Base-by-base conservation (phyloP, 2,888 invertebrate species). In the Andricus curvator region DNA sequence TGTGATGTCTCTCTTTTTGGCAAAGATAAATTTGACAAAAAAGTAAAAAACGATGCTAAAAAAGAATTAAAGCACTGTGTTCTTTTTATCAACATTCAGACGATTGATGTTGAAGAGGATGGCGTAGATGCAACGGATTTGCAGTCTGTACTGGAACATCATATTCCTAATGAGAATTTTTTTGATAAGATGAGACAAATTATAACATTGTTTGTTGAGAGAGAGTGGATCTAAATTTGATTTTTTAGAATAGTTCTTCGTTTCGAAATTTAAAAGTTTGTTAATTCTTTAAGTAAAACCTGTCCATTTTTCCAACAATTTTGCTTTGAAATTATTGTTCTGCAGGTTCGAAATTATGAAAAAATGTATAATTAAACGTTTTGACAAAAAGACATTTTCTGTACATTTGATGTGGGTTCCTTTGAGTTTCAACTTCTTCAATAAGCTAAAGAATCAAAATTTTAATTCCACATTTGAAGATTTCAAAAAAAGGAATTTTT, bases 1-100 rank as follows among this genome's bases (percentile, higher is more conserved):
- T 93, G 93, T 78, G 86, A 92, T 90, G 90, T 81, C 80, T 88
- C 79, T 11, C 79, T 48, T 0, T 92, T 88, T 65, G 79, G 84
- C 0, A 87, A 87, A 15, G 83, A 88, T 8, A 79, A 80, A 1
- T 92, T 91, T 60, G 80, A 88, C 6, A 70, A 78, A 6, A 87
- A 88, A 67, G 41, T 93, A 1, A 51, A 80, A 0, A 80, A 81
- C 4, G 88, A 89, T 25, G 90, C 88, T 0, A 66, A 44, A 0
- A 29, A 83, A 0, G 91, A 92, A 70, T 91, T 91, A 33, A 25
- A 82, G 4, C 93, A 92, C 44, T 77, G 90, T 17, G 77, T 82
- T 4, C 86, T 89, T 20, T 89, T 91, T 88, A 41, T 88, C 13
- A 91, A 90, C 56, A 78, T 92, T 4, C 76, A 90, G 9, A 89